phyloP scores from a whole-genome alignment of 2,888 invertebrate genomes.

The Cheiracanthium punctorium region DNA sequence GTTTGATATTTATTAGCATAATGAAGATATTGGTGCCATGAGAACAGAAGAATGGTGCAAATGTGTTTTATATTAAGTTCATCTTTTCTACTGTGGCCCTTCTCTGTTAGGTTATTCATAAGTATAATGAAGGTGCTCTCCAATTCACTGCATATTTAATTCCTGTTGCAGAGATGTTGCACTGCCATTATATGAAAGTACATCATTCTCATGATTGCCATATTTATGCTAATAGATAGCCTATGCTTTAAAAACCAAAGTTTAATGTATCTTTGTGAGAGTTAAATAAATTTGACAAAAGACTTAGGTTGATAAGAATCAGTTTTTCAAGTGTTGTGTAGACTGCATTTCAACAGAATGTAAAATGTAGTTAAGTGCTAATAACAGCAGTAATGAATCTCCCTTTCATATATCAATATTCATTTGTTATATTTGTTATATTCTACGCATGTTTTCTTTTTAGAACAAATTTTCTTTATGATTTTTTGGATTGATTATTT shows the following conservation, averaged over 20 bases:
- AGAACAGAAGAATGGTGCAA: conserved; percentile 39
- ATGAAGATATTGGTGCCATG: conserved; percentile 56
- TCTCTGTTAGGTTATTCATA: conserved; percentile 52
- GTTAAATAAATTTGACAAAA: conserved; percentile 33
- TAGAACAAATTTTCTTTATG: conserved; percentile 67
- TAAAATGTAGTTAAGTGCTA: conserved; percentile 52
- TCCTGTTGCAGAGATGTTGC: conserved; percentile 60
- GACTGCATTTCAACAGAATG: conserved; percentile 43
- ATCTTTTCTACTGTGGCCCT: conserved; percentile 40
- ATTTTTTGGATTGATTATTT: conserved; percentile 47
- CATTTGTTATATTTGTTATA: conserved; percentile 53
- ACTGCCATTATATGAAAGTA: conserved; percentile 60
- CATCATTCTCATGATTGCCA: conserved; percentile 63
- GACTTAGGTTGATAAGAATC: conserved; percentile 49
- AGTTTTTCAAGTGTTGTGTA: conserved; percentile 50
- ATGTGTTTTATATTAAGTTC: conserved; percentile 42
- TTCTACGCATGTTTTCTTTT: conserved; percentile 42
- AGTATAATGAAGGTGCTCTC: conserved; percentile 61
- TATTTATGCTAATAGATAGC: conserved; percentile 65
- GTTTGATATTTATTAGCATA: conserved; percentile 54
- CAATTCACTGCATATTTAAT: conserved; percentile 49
- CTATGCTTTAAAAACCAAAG: conserved; percentile 57
- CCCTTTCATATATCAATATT: conserved; percentile 51
- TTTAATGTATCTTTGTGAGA: conserved; percentile 59
- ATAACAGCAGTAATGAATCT: conserved; percentile 47